These are phyloP conservation scores for Amphimedon queenslandica DNA, from an alignment of 37 sponge, comb jelly and placozoan genomes.

Conservation along the genomic window DNA sequence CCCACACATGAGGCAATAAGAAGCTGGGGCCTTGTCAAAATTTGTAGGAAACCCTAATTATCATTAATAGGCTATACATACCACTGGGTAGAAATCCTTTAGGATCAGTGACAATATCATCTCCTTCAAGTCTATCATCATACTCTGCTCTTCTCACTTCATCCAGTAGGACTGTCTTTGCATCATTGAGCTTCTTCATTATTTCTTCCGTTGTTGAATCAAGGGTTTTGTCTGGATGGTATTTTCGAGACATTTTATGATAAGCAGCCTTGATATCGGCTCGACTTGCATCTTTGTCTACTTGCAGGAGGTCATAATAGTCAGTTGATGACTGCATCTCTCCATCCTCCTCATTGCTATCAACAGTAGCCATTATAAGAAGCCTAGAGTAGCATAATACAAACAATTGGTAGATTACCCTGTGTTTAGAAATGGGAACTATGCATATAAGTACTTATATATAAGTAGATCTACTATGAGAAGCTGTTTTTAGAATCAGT, in stretches of 20 bases:
- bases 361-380: not conserved
- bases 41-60: no score
- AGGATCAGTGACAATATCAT: no score
- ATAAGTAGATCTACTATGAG: no score
- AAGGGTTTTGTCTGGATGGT: not conserved
- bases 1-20: no score
- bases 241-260: not conserved
- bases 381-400: no score
- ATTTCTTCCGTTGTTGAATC: not conserved
- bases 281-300: not conserved
- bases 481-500: no score
- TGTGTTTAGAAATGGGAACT: no score
- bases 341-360: not conserved
- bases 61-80: no score
- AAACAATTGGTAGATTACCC: no score
- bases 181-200: not conserved
- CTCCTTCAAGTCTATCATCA: not conserved
- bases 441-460: no score
- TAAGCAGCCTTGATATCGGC: not conserved
- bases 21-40: no score
- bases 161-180: not conserved
- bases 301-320: not conserved
- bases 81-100: no score
- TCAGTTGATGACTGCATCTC: not conserved
- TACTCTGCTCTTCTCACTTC: not conserved